Evolutionary conservation across 2,797 vertebrate genomes (phyloP), one percentile per base, ranked within the genome.

Genomic region (Gymnothorax javanicus): DNA sequence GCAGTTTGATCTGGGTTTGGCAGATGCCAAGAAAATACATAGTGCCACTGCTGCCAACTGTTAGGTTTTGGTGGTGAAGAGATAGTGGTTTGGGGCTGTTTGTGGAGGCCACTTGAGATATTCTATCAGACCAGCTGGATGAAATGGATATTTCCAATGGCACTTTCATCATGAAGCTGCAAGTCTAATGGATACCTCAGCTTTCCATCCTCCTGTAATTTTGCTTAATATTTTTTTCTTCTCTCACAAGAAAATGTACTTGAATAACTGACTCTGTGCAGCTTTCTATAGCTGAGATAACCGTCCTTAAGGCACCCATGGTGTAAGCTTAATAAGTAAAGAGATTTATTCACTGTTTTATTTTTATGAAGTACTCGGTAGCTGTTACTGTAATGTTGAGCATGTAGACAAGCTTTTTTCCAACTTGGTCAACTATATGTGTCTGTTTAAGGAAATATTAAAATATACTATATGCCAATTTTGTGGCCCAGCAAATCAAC

Each of bases 131-230:
- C 84, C 95, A 96, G 87, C 93, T 98, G 89, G 95, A 97, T 0
- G 95, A 96, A 88, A 93, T 93, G 4, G 95, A 96, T n/a, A 89
- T 97, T 71, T 94, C 95, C n/a, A 88, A 94, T 1, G 94, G 88
- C 62, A 96, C 96, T 6, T 90, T 97, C 89, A 96, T 86, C 96
- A 97, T 0, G 96, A 98, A 94, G 97, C 97, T 86, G 97, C 97
- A 85, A 97, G 93, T 90, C 92, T 98, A 92, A 95, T 98, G 95
- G 97, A 98, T 89, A 98, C 96, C 0, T 97, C 97, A 0, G 97
- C 97, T 86, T 98, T 98, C 90, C 97, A 97, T 87, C 97, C 97
- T 8, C 96, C 89, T 62, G 97, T 98, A 91, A 97, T 96, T 60
- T 59, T 2, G 33, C 57, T 83, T 59, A 33, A 17, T 15, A 58